These are phyloP conservation scores for Ceraclea dissimilis DNA, from an alignment of 2,888 invertebrate genomes.

Conservation along the genomic window DNA sequence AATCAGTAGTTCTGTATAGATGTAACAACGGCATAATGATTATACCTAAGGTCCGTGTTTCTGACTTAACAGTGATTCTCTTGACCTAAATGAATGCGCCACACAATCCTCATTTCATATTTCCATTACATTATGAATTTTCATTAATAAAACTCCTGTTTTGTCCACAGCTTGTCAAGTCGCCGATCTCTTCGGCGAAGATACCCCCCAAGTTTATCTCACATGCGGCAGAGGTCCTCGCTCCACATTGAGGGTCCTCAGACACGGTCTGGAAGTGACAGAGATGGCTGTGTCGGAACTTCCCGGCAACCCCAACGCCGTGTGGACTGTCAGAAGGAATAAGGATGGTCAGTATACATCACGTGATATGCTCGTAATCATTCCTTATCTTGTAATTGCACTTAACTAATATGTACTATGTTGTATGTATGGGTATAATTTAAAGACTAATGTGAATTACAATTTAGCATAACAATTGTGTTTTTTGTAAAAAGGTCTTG, in stretches of 20 bases:
- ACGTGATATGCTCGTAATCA: too few relatives aligned
- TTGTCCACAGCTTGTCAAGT: conserved; percentile 63
- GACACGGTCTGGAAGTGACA: conserved; percentile 96
- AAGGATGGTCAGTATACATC: conserved; percentile 77
- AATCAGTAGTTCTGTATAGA: background rate
- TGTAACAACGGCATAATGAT: conserved; percentile 35
- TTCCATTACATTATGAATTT: background rate
- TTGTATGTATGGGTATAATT: too few relatives aligned
- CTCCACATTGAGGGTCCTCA: conserved; percentile 83
- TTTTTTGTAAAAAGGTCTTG: too few relatives aligned
- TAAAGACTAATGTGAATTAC: too few relatives aligned
- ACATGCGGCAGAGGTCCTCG: conserved; percentile 94
- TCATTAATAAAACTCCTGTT: background rate
- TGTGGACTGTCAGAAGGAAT: conserved; percentile 96
- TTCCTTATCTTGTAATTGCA: too few relatives aligned
- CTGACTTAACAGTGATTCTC: conserved; percentile 40
- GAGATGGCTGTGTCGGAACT: conserved; percentile 99
- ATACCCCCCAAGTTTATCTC: conserved; percentile 96
- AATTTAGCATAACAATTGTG: too few relatives aligned
- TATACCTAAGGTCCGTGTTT: conserved; percentile 49
- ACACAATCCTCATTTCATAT: background rate
- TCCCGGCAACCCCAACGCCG: conserved; percentile 99
- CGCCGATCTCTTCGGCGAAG: conserved; percentile 94
- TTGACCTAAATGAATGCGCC: conserved; percentile 25
- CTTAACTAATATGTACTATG: too few relatives aligned